Evolutionary conservation across 2,113 vertebrate genomes (phyloP), one percentile per base, ranked within the genome.

Genomic region (Gallinago media): DNA sequence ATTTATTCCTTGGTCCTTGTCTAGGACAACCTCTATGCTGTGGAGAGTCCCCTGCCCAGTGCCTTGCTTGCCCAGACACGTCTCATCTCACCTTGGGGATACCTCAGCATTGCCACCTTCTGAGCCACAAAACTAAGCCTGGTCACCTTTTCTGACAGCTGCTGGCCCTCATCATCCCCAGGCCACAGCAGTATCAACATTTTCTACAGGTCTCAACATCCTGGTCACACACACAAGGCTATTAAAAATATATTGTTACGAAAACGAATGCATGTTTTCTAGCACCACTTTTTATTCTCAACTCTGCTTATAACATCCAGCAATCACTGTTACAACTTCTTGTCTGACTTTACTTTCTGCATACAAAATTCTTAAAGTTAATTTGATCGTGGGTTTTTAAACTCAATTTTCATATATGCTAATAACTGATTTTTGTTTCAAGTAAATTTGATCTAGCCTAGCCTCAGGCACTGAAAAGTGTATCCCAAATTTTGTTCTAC

Each of bases 81-180:
- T 71, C 47, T 80, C 11, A 2, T 58, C 67, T 85, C 36, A 68
- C 20, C 26, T 11, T 29, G 40, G 34, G n/a, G 38, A 31, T 47
- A 22, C 14, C 31, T 77, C 9, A 3, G 23, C 54, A 58, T 47
- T 4, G 0, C 15, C 34, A 7, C n/a, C 47, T 15, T 2, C 52
- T 12, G 55, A 34, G n/a, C 20, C n/a, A 67, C 36, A 4, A 19
- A 17, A 0, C 22, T 47, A 40, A 73, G 11, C 38, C 29, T 25
- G 8, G 36, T 21, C 62, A 84, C 40, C 36, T 3, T 1, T 59
- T 20, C 44, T 5, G 7, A 1, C 4, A 63, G 15, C 11, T 1
- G 2, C 15, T 34, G 16, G 20, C 8, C 21, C 8, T 78, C 11
- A 0, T 1, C 4, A 6, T 66, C 26, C 71, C 12, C 21, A 61